These are phyloP conservation scores for Chrysolina americana DNA, from an alignment of 2,888 invertebrate genomes.

Conservation along the genomic window DNA sequence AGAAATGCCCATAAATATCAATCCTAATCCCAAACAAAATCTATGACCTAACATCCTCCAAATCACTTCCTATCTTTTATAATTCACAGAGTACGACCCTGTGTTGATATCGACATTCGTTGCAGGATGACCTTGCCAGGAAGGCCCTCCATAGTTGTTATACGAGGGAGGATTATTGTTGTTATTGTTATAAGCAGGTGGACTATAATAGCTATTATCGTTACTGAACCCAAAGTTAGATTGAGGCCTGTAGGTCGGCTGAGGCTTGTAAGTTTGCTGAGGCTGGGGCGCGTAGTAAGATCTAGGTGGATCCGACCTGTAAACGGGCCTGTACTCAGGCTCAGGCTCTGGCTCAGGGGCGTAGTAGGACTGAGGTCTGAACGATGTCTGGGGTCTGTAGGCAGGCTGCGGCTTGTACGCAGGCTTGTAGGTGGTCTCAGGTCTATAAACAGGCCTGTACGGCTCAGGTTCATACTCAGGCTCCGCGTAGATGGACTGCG, in stretches of 20 bases:
- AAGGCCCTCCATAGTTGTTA: constrained; percentile 39
- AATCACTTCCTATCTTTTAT: constrained; percentile 64
- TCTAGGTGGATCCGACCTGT: constrained; percentile 57
- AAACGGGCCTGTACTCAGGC: constrained; percentile 34
- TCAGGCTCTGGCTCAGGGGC: constrained; percentile 39
- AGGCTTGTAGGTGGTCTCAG: constrained; percentile 53
- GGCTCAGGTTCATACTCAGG: constrained; percentile 54
- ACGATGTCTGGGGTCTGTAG: constrained; percentile 55
- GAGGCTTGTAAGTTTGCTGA: constrained; percentile 40
- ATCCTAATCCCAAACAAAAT: constrained; percentile 13
- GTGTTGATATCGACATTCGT: constrained; percentile 81
- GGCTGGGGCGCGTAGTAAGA: constrained; percentile 66
- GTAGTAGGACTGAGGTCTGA: constrained; percentile 55
- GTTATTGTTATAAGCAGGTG: constrained; percentile 56
- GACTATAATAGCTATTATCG: constrained; percentile 22
- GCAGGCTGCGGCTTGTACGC: constrained; percentile 64
- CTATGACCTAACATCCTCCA: not conserved
- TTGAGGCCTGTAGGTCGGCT: constrained; percentile 57
- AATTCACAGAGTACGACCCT: constrained; percentile 85
- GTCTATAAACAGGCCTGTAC: constrained; percentile 59
- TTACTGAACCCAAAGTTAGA: constrained; percentile 65
- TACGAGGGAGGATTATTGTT: constrained; percentile 47
- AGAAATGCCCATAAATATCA: constrained; percentile 20
- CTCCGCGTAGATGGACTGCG: constrained; percentile 46
- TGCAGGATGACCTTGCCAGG: constrained; percentile 77